Base-by-base conservation (phyloP, 2,797 vertebrate species). In the Enteromius thamalakanensis region DNA sequence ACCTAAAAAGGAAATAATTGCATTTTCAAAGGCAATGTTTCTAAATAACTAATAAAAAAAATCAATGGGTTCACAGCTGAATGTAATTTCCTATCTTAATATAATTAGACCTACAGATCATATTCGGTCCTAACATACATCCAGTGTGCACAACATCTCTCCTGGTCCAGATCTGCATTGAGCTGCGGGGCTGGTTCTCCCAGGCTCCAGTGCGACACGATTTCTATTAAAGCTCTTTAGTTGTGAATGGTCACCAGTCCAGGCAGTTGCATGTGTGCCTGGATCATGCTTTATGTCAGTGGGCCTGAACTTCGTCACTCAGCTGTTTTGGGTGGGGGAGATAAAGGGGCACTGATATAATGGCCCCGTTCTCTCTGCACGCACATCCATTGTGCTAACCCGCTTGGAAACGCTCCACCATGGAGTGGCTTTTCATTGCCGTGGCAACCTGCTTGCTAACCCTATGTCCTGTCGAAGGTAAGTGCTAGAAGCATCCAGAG, bases 401-500 rank as follows among this genome's bases (percentile, higher is more conserved):
- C 77, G 70, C 77, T 84, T 78, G 74, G 84, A 82, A 80, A 87
- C 80, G 72, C 87, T 81, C 76, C 82, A 92, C 91, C 91, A 94
- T 95, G 94, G 91, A 89, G 90, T 89, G 92, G 92, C 91, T 94
- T 91, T 93, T 92, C 89, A 91, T 95, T 79, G 87, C 92, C 47
- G 89, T 95, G 93, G 92, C 92, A 91, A 92, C 92, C 69, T 94
- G 90, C 86, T 87, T 90, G 86, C 91, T 95, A 79, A 58, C 85
- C 82, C 90, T 90, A 87, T 82, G 87, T 87, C 89, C 91, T 90
- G 92, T 93, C 89, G 91, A 94, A 93, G 94, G 95, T 95, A 94
- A 94, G 93, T 93, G 91, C 93, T 94, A 55, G 92, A 93, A 92
- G 89, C 92, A 89, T 88, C 89, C 86, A 83, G 86, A 86, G 87